These are phyloP conservation scores for Metallyticus violacea DNA, from an alignment of 2,888 invertebrate genomes.

Conservation along the genomic window DNA sequence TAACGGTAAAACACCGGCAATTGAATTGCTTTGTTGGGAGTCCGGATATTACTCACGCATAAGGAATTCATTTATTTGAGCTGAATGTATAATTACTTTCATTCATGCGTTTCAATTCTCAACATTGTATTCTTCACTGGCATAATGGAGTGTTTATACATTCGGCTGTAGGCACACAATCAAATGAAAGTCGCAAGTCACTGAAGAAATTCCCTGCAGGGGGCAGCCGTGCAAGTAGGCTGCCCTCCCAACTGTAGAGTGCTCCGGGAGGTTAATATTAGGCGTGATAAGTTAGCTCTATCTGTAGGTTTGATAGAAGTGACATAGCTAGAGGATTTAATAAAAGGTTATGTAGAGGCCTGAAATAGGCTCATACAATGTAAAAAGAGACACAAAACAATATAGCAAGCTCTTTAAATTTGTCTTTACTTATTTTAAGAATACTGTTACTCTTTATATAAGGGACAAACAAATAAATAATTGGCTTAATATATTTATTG, in stretches of 20 bases:
- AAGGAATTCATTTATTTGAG: not conserved
- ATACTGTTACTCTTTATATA: too few species aligned
- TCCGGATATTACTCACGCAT: not conserved
- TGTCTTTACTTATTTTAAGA: too few species aligned
- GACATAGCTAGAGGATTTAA: too few species aligned
- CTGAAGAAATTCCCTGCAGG: not conserved
- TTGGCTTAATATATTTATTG: too few species aligned
- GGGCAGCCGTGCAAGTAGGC: not conserved
- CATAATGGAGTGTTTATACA: not conserved
- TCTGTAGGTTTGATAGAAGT: too few species aligned
- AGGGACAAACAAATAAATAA: too few species aligned
- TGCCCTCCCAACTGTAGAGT: not conserved
- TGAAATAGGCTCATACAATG: too few species aligned
- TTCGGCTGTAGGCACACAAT: not conserved
- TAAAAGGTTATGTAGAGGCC: too few species aligned
- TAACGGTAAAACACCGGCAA: not conserved
- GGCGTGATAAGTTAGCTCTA: not conserved
- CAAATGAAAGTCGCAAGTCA: not conserved
- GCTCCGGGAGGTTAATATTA: not conserved
- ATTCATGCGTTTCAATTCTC: not conserved
- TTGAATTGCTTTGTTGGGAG: not conserved
- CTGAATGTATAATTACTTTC: not conserved
- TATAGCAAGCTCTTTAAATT: too few species aligned
- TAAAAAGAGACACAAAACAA: too few species aligned
- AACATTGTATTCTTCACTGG: not conserved